A percentile compares a stretch with the other conserved stretches of the same genome.
Evolutionary conservation across 2,888 invertebrate genomes (phyloP).

Genomic region (Spatulosminthurus flaviceps): DNA sequence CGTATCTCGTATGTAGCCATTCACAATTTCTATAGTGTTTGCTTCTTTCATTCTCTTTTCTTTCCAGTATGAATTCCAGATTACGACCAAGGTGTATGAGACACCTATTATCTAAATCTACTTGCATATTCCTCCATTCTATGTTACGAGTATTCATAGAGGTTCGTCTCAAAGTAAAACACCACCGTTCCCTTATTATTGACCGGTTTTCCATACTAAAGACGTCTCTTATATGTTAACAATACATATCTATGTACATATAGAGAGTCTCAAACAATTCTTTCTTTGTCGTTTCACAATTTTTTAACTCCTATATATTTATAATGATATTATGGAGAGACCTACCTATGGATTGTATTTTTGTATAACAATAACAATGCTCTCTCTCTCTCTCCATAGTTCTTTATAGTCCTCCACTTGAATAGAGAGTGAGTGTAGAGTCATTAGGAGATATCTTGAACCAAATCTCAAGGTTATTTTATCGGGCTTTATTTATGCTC

Average conservation of each 20-base stretch:
- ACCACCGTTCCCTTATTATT: no score
- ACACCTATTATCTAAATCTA: slow-evolving; percentile 18
- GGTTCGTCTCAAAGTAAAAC: neutral
- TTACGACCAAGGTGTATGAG: neutral
- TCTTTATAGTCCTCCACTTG: neutral
- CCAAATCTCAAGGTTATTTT: slow-evolving; percentile 18
- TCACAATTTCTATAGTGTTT: slow-evolving; percentile 30
- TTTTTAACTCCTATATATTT: neutral
- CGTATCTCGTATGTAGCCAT: slow-evolving; percentile 35
- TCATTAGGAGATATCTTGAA: slow-evolving; percentile 7
- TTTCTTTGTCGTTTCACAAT: slow-evolving; percentile 30
- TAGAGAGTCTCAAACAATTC: slow-evolving; percentile 29
- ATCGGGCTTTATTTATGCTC: neutral
- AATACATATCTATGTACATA: no score
- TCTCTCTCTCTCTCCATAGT: no score
- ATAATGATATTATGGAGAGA: neutral
- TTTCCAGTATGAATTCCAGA: slow-evolving; percentile 4
- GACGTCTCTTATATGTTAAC: no score
- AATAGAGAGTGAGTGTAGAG: neutral
- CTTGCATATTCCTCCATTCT: neutral
- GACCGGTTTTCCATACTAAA: slow-evolving; percentile 28
- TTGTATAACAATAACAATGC: neutral
- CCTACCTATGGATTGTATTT: no score
- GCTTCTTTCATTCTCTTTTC: slow-evolving; percentile 32
- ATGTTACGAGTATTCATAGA: neutral